These are phyloP conservation scores for Drosophila parvula DNA, from an alignment of 1,140 invertebrate species.

Conservation along the genomic window DNA sequence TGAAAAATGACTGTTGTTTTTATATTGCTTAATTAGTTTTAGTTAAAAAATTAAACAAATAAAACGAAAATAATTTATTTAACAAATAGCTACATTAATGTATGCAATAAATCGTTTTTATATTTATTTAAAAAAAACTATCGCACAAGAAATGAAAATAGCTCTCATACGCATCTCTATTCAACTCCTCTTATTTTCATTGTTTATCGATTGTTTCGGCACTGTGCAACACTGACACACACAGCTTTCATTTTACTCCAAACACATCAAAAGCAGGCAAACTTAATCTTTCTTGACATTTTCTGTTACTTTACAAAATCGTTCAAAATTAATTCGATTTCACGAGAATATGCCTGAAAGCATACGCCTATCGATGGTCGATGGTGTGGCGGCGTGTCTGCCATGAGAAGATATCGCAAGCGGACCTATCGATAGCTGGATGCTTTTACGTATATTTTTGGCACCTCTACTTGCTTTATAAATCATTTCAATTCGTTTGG, in stretches of 20 bases:
- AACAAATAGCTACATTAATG: too few relatives aligned
- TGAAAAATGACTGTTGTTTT: too few relatives aligned
- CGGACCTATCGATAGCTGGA: slow-evolving; percentile 24
- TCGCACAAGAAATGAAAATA: too few relatives aligned
- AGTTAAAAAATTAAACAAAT: too few relatives aligned
- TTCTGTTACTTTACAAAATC: neutral
- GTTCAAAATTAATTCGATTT: neutral
- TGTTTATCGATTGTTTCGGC: slow-evolving; percentile 1
- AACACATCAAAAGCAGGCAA: neutral
- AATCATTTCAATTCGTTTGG: slow-evolving; percentile 76
- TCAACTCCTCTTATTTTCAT: neutral
- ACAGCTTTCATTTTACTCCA: neutral
- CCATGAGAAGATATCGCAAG: neutral
- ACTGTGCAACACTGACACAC: neutral
- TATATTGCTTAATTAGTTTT: too few relatives aligned
- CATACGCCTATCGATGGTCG: slow-evolving; percentile 13
- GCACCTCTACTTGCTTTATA: slow-evolving; percentile 53
- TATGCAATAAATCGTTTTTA: too few relatives aligned
- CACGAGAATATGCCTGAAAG: slow-evolving; percentile 2
- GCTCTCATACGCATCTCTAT: neutral
- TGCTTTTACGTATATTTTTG: slow-evolving; percentile 41
- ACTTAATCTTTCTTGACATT: neutral
- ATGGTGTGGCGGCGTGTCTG: neutral
- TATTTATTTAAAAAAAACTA: too few relatives aligned
- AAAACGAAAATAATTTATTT: too few relatives aligned